Evolutionary conservation across 2,797 vertebrate genomes (phyloP).

Genomic region (Gallinago nigripennis): DNA sequence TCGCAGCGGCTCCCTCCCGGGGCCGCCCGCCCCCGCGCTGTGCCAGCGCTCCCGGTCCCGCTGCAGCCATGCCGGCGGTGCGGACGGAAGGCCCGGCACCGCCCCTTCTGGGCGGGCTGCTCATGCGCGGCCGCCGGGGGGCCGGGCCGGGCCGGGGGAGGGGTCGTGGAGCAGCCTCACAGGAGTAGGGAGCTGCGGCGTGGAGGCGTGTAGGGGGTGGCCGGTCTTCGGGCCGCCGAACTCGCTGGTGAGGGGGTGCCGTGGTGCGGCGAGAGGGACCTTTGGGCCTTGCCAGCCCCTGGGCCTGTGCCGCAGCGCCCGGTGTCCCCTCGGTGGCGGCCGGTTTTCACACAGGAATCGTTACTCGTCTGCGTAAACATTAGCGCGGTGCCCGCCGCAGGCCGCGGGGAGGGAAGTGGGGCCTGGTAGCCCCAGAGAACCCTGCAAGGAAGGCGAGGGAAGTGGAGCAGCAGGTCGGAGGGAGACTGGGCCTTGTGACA

Average conservation of each 20-base stretch:
- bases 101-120: neutral
- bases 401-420: rapidly evolving
- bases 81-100: rapidly evolving
- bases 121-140: neutral
- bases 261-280: too few relatives aligned
- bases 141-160: too few relatives aligned
- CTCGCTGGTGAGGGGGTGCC: rapidly evolving
- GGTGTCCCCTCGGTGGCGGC: rapidly evolving
- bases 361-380: rapidly evolving
- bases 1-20: neutral
- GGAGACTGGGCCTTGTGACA: rapidly evolving
- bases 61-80: rapidly evolving
- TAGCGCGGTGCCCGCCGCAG: rapidly evolving
- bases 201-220: rapidly evolving
- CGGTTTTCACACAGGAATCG: rapidly evolving
- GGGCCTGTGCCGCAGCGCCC: too few relatives aligned
- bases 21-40: too few relatives aligned
- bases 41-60: rapidly evolving
- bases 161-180: rapidly evolving
- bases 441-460: too few relatives aligned
- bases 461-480: rapidly evolving
- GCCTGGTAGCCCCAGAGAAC: too few relatives aligned
- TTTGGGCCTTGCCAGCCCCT: rapidly evolving
- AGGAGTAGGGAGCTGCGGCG: rapidly evolving
- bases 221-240: rapidly evolving